Conservation (phyloP, 2,797 vertebrate genomes). For the Hemibagrus guttatus region DNA sequence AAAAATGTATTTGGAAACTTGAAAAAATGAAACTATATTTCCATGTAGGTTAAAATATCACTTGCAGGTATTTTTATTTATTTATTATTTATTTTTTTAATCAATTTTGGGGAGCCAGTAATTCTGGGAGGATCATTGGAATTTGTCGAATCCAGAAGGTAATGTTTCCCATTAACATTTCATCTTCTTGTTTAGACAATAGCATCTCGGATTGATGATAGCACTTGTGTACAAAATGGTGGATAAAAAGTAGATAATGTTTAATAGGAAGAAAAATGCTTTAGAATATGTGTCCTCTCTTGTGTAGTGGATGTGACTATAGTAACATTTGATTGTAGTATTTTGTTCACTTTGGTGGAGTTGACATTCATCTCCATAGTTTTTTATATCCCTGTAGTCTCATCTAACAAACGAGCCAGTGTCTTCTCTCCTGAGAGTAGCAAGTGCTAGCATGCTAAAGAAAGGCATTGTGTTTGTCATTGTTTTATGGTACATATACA, state of each 20-base stretch:
- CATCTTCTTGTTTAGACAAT: not conserved
- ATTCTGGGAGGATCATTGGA: not conserved
- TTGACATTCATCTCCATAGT: slow-evolving; percentile 13
- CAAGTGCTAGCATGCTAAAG: not conserved
- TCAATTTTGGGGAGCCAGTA: not conserved
- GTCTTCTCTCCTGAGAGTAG: slow-evolving; percentile 46
- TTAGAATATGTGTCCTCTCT: not conserved
- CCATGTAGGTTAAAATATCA: not conserved
- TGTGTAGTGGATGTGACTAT: not conserved
- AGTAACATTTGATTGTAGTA: not conserved
- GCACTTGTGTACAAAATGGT: not conserved
- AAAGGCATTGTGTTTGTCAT: not conserved
- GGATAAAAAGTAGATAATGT: too few relatives aligned
- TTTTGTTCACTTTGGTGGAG: not conserved
- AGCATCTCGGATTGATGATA: not conserved
- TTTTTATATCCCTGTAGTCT: slow-evolving; percentile 30
- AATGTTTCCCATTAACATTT: not conserved
- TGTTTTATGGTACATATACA: not conserved
- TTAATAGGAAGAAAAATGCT: not conserved
- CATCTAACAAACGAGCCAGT: slow-evolving; percentile 40
- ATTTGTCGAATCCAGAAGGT: not conserved
- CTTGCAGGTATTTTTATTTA: not conserved
- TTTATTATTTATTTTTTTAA: not conserved
- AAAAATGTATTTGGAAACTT: too few relatives aligned
- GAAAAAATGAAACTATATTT: not conserved